Evolutionary conservation across 2,888 invertebrate species (phyloP), one percentile per base, ranked within the genome.

Genomic region (Cataglyphis livida): DNA sequence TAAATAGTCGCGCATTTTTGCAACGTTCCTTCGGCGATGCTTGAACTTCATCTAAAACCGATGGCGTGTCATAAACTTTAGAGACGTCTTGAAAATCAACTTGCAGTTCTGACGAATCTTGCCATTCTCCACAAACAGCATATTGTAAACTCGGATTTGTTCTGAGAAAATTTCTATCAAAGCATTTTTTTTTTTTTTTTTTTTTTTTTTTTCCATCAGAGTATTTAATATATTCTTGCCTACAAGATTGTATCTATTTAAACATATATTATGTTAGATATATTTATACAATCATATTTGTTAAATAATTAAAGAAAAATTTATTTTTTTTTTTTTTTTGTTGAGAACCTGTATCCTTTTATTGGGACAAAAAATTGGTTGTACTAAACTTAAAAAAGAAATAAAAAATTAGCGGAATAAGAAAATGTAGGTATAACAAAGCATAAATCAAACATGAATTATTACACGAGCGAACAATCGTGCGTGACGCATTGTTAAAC

Each of bases 1-100:
- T 79, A 79, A 79, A 79, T 79, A 79, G 78, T 61, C 78, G 78
- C 35, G 71, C 78, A 79, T 79, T 79, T 79, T 79, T 79, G 44
- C 35, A 59, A 79, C 59, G 32, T 54, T 25, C 35, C 10, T 15
- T 1, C 25, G 51, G 41, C 57, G 12, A 44, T 44, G 65, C 9
- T 57, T 41, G 18, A 70, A 70, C 71, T 79, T 70, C 18, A 59
- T 44, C 57, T 25, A 41, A 57, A 25, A 15, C 64, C 76, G 28
- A 70, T 32, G 57, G 57, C 32, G 57, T 32, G 4, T 32, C 12
- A 25, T 54, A 70, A 78, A 79, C 71, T 79, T 64, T 32, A 18
- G 44, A 59, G 44, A 48, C 41, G n/a, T 79, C 25, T 70, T 44
- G 78, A 48, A 59, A 79, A 59, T 79, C 70, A 35, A 70, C n/a